Conservation (phyloP, 2,797 vertebrate species). For the Tangara arthus region DNA sequence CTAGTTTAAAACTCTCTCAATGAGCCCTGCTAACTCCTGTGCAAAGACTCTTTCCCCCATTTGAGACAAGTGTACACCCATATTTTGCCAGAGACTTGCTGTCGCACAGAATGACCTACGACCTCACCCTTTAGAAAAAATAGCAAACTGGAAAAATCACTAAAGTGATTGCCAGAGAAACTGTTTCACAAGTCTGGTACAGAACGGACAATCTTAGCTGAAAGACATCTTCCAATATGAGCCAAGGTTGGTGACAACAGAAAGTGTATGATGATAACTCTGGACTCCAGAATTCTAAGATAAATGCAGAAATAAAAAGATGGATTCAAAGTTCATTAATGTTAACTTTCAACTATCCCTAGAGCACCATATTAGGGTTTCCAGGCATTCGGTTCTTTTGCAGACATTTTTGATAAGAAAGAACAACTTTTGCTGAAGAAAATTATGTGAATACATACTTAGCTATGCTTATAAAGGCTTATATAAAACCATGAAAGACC, state of each 20-base stretch:
- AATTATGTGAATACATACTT: neutral
- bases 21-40: neutral
- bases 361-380: neutral
- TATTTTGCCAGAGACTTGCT: neutral
- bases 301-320: neutral
- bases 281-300: neutral
- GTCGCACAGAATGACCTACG: fast-evolving
- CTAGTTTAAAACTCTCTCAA: neutral
- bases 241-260: neutral
- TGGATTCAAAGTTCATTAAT: neutral
- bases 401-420: neutral
- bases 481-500: neutral
- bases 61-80: neutral
- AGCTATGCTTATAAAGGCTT: neutral
- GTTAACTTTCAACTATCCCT: neutral
- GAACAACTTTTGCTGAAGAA: neutral
- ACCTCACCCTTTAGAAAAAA: neutral
- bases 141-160: neutral
- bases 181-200: neutral
- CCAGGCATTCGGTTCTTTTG: neutral
- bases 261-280: neutral
- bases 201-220: neutral
- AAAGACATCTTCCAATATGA: neutral
- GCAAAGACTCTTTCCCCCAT: neutral
- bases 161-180: neutral